phyloP scores from a whole-genome alignment of 2,113 vertebrate species.

The Tachysurus vachellii region DNA sequence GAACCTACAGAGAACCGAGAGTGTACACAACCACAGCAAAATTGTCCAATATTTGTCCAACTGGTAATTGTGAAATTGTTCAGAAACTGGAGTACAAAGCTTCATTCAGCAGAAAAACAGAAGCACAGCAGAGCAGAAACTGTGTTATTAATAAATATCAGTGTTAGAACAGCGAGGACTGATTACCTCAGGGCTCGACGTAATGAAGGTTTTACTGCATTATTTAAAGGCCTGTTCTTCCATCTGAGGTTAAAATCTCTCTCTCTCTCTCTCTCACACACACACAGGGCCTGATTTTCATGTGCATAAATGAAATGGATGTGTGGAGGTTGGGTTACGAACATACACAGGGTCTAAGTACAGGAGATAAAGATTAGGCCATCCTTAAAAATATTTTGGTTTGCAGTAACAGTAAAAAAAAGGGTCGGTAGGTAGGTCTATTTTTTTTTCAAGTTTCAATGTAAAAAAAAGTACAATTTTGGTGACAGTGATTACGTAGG shows the following conservation, averaged over 20 bases:
- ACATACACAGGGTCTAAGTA: constrained; percentile 10
- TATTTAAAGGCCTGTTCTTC: constrained; percentile 31
- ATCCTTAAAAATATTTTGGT: too few species aligned
- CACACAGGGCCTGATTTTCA: constrained; percentile 52
- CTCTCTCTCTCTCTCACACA: background rate
- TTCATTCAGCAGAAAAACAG: background rate
- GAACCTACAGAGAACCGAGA: background rate
- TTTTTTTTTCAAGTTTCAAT: too few species aligned
- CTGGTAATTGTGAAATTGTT: background rate
- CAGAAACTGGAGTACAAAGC: background rate
- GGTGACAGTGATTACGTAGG: too few species aligned
- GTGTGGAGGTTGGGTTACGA: background rate
- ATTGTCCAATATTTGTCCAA: background rate
- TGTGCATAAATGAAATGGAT: constrained; percentile 43
- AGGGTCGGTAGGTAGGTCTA: too few species aligned
- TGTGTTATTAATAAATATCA: constrained; percentile 1
- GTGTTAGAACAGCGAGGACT: constrained; percentile 15
- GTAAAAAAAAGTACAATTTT: too few species aligned
- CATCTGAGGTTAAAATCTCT: background rate
- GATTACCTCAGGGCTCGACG: constrained; percentile 26
- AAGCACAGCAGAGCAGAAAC: background rate
- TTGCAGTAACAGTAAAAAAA: too few species aligned
- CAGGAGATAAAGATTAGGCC: background rate
- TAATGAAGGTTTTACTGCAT: constrained; percentile 38
- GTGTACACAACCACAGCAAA: background rate